Conservation (phyloP, 1,140 invertebrate genomes). For the Coenobita brevimanus region DNA sequence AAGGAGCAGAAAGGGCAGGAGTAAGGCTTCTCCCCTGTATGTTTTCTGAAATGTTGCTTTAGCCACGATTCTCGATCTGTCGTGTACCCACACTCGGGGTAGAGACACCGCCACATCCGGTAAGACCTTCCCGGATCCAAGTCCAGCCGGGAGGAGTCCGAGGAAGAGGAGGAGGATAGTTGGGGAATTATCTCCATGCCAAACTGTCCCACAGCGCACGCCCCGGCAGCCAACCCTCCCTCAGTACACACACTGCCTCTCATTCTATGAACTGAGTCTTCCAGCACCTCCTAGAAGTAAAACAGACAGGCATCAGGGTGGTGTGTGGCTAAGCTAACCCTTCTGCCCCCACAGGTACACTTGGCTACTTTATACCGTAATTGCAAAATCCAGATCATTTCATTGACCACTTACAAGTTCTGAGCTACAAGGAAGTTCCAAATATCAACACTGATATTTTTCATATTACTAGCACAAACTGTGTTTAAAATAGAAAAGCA, state of each 20-base stretch:
- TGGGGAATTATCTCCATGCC: conserved; percentile 32
- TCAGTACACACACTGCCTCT: conserved; percentile 40
- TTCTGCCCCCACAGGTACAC: no score
- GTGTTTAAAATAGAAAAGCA: no score
- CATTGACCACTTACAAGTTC: no score
- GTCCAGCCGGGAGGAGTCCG: not conserved
- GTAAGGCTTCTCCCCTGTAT: conserved; percentile 47
- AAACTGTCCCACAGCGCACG: conserved; percentile 10
- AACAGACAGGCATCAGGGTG: conserved; percentile 38
- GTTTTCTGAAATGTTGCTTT: conserved; percentile 38
- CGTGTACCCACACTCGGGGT: conserved; percentile 44
- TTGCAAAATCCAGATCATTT: no score
- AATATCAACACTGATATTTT: no score
- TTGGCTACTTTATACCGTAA: no score
- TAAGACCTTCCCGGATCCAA: not conserved
- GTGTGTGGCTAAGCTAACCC: not conserved
- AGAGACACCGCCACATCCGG: conserved; percentile 41
- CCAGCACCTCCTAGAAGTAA: conserved; percentile 41
- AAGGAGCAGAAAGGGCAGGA: conserved; percentile 41
- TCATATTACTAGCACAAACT: no score
- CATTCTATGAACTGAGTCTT: conserved; percentile 39
- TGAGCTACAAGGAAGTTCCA: no score
- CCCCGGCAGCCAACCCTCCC: conserved; percentile 24
- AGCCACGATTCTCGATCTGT: conserved; percentile 52
- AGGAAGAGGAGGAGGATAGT: not conserved